Conservation (phyloP, 1,140 invertebrate species). For the Pseudomyrmex gracilis region DNA sequence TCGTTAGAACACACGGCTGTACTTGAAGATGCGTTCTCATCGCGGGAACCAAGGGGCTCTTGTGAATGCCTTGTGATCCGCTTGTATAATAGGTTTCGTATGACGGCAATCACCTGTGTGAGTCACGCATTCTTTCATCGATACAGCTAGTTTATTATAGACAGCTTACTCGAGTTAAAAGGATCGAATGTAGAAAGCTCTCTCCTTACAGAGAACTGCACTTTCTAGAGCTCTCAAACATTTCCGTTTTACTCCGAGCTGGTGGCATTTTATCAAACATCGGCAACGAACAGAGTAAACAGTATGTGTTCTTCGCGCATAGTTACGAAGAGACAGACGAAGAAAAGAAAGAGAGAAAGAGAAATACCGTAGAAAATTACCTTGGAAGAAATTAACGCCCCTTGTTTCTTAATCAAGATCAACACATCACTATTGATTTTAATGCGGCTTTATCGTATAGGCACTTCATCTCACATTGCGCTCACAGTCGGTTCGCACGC, state of each 20-base stretch:
- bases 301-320: neutral
- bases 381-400: constrained; percentile 1
- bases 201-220: constrained; percentile 33
- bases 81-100: constrained; percentile 56
- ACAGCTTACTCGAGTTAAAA: constrained; percentile 40
- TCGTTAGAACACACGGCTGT: constrained; percentile 58
- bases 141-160: constrained; percentile 45
- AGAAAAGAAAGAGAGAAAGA: neutral
- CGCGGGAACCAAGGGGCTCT: constrained; percentile 34
- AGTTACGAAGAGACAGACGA: constrained; percentile 20
- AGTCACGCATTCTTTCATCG: constrained; percentile 53
- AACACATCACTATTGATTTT: constrained; percentile 12
- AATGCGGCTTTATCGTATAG: neutral
- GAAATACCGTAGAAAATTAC: constrained; percentile 13
- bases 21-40: constrained; percentile 58
- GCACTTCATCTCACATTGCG: neutral
- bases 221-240: constrained; percentile 51
- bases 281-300: constrained; percentile 15
- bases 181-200: constrained; percentile 41
- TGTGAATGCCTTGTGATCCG: constrained; percentile 39
- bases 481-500: neutral
- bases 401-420: neutral
- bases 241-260: constrained; percentile 16
- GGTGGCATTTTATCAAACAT: constrained; percentile 47
- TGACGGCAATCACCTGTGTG: constrained; percentile 47